phyloP scores from a whole-genome alignment of 1,140 invertebrate genomes.

The Drosophila asahinai region DNA sequence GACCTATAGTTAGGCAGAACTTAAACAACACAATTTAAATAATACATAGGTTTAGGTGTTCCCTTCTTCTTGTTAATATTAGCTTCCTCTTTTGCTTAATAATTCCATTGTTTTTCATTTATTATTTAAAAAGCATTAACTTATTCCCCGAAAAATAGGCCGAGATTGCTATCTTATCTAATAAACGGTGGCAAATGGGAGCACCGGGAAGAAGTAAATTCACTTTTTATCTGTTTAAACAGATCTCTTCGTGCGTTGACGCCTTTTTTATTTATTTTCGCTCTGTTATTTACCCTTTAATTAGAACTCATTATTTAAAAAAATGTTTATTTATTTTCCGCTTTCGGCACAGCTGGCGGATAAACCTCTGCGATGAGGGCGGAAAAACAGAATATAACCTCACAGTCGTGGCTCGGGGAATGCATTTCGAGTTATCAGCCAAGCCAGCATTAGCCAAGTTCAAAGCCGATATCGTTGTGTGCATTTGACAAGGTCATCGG shows the following conservation, averaged over 20 bases:
- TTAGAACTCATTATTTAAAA: conserved; percentile 57
- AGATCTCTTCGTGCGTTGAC: conserved; percentile 36
- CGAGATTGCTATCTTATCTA: conserved; percentile 14
- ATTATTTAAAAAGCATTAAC: not conserved
- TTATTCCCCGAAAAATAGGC: not conserved
- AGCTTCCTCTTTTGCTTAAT: not conserved
- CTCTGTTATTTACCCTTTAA: conserved; percentile 53
- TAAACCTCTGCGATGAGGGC: conserved; percentile 25
- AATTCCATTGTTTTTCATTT: not conserved
- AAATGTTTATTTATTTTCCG: conserved; percentile 59
- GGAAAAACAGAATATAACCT: conserved; percentile 1
- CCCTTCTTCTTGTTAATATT: not conserved
- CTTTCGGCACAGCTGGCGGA: conserved; percentile 30
- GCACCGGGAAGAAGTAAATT: conserved; percentile 22
- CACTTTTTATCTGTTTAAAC: conserved; percentile 46
- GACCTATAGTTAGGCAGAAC: too few species aligned
- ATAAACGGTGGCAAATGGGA: not conserved
- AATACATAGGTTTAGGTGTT: too few species aligned
- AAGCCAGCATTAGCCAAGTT: conserved; percentile 53
- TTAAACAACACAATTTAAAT: too few species aligned
- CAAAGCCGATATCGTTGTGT: conserved; percentile 56
- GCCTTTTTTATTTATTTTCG: conserved; percentile 7
- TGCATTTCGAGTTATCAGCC: conserved; percentile 29
- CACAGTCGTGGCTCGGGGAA: not conserved
- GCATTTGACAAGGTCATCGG: conserved; percentile 35